Base-by-base conservation (phyloP, 2,888 invertebrate genomes). In the Nymphalis c-album region DNA sequence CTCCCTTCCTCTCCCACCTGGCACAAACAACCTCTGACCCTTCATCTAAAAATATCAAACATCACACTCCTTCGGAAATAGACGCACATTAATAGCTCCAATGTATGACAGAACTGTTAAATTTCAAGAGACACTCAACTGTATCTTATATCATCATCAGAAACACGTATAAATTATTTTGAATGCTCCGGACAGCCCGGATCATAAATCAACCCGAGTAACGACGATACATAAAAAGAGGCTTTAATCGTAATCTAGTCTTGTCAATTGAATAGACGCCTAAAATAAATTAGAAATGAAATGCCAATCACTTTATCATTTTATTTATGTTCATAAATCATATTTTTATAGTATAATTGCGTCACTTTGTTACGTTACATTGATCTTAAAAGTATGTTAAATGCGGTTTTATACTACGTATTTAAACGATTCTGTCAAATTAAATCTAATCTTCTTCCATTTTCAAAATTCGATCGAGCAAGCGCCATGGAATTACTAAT, bases 21-120 rank as follows among this genome's bases (percentile, higher is more conserved):
- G 64, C 40, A 46, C 18, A 46, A 55, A 45, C 64, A 53, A 55
- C 60, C 64, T 48, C 46, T 50, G 64, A 68, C 68, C 68, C 68
- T 64, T 64, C 61, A 20, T 68, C 61, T 64, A 68, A 48, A 64
- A 62, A 64, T 68, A 68, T 31, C 64, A 8, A 35, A 45, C 58
- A n/a, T 48, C 64, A 58, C 22, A 48, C 40, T 40, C 22, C 16
- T 40, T 55, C 63, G n/a, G 17, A 68, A 60, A 64, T 68, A 68
- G 60, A 35, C 18, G 53, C 35, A n/a, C 63, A 48, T 20, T 22
- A 59, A 55, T 22, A 50, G 20, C 63, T 5, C 35, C n/a, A 50
- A 51, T 63, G 58, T 59, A 17, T 45, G 58, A 51, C 57, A 35
- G 58, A 51, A 58, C 26, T 31, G n/a, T 58, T 22, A 35, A 51